Evolutionary conservation across 2,888 invertebrate species (phyloP).

Genomic region (Strigamia crassipes): DNA sequence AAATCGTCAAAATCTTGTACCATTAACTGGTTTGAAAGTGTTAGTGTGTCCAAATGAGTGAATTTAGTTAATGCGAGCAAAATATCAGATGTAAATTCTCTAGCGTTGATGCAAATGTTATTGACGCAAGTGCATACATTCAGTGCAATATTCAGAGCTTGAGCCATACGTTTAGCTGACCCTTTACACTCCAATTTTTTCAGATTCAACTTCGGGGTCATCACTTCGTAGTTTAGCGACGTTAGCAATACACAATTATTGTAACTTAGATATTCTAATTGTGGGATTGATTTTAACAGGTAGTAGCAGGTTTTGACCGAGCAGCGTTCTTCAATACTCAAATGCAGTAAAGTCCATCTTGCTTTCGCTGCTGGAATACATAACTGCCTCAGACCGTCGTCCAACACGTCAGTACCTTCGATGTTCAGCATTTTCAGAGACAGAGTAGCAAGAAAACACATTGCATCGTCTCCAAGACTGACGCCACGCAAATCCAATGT

Average conservation of each 20-base stretch:
- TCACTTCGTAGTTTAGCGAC: not conserved
- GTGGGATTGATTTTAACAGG: not conserved
- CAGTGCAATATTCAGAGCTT: not conserved
- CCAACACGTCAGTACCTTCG: not conserved
- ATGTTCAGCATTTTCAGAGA: not conserved
- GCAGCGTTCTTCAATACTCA: not conserved
- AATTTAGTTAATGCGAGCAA: conserved; percentile 10
- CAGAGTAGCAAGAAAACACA: not conserved
- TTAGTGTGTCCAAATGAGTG: not conserved
- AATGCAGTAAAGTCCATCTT: not conserved
- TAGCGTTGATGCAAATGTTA: not conserved
- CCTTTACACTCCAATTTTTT: not conserved
- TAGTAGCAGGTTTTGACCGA: not conserved
- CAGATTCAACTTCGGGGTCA: not conserved
- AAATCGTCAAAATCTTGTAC: not conserved
- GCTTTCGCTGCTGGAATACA: not conserved
- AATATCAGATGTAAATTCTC: not conserved
- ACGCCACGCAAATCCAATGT: not conserved
- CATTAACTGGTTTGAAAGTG: not conserved
- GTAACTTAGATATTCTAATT: conserved; percentile 5
- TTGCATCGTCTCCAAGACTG: conserved; percentile 11
- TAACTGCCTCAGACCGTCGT: not conserved
- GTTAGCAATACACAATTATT: conserved; percentile 10
- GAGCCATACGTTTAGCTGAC: not conserved
- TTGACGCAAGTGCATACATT: not conserved